Evolutionary conservation across 2,113 vertebrate species (phyloP), one percentile per base, ranked within the genome.

Genomic region (Turdus rufiventris): DNA sequence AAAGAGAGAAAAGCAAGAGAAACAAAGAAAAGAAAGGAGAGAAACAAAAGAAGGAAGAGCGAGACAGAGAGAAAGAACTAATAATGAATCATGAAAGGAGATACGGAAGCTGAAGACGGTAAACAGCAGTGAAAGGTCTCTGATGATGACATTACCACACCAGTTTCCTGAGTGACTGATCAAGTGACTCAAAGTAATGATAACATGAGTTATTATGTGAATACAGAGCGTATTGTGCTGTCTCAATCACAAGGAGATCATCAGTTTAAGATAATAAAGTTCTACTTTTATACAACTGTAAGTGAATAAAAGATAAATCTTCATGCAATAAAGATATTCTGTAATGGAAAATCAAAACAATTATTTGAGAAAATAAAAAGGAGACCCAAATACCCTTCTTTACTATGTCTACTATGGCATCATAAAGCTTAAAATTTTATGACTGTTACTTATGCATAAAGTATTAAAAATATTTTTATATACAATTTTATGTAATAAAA

Each of bases 151-250:
- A 67, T 91, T 91, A 61, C 42, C 50, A 94, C 63, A 45, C 14
- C 58, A 70, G 38, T 71, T 96, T 96, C 36, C 93, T 91, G 70
- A 77, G 47, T 93, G 47, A 85, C 72, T 6, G 45, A 91, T 93
- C 95, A 87, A 96, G 34, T 97, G 97, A 97, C 62, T 86, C 78
- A 24, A 90, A 93, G n/a, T 51, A 48, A 65, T 91, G 68, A n/a
- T n/a, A n/a, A n/a, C n/a, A n/a, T 96, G 97, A 94, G 80, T 87
- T 92, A 16, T 24, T 87, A 18, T 45, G 57, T 54, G 68, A 87
- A 93, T 96, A 97, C 97, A 96, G 85, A 58, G 26, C 73, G 75
- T 74, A 91, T 57, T 97, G 90, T 97, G 33, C 88, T 89, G 53
- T 36, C n/a, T 95, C 54, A 91, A 92, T 91, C 88, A 94, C 80